These are phyloP conservation scores for Zeus faber DNA, from an alignment of 2,113 vertebrate genomes.

Conservation along the genomic window DNA sequence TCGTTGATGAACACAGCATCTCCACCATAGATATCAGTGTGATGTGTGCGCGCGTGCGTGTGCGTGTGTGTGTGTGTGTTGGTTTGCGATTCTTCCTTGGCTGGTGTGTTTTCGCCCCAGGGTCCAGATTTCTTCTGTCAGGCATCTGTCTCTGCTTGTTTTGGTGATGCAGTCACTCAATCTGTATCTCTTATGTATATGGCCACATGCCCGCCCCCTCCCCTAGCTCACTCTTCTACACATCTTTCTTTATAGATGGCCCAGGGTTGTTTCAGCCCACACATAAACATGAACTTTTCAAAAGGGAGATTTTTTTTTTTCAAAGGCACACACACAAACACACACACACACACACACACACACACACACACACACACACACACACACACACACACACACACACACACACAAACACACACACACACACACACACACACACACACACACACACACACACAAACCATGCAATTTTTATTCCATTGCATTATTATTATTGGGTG, in stretches of 20 bases:
- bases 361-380: background rate
- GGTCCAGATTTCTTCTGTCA: constrained; percentile 36
- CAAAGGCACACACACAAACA: background rate
- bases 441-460: too few relatives aligned
- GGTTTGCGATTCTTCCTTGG: constrained; percentile 2
- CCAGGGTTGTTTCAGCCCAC: background rate
- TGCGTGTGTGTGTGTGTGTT: constrained; percentile 1
- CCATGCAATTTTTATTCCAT: too few relatives aligned
- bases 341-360: background rate
- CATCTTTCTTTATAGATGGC: background rate
- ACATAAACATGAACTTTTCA: background rate
- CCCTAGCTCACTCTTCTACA: constrained; percentile 10
- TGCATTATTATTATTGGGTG: too few relatives aligned
- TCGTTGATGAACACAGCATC: too few relatives aligned
- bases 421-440: background rate
- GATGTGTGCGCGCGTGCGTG: background rate
- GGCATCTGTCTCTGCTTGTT: constrained; percentile 42
- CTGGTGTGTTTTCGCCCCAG: constrained; percentile 38
- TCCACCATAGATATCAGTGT: too few relatives aligned
- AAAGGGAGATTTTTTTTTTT: background rate
- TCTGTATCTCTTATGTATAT: background rate
- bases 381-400: background rate
- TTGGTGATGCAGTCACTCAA: constrained; percentile 17
- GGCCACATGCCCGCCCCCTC: background rate
- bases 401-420: background rate